Base-by-base conservation (phyloP, 2,888 invertebrate genomes). In the Strigamia maritima region DNA sequence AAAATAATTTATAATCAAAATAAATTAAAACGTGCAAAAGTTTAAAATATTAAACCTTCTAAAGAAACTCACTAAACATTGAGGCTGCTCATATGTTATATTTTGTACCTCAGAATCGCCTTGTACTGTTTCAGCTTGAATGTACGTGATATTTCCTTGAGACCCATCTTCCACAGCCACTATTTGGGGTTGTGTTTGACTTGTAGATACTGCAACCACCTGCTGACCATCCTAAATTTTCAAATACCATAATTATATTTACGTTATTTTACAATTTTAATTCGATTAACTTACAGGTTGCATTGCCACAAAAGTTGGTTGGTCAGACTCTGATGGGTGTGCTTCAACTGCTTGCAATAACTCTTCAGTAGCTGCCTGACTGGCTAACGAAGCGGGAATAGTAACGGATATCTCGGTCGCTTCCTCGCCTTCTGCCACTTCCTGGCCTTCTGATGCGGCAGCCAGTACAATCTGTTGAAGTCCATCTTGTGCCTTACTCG, bases 251-350 rank as follows among this genome's bases (percentile, higher is more conserved):
- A 38, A n/a, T n/a, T 38, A 44, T 44, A 14, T 44, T 75, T 22
- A 70, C 12, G 19, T n/a, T 22, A 93, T 84, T 94, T 94, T 85
- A 94, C 94, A 82, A 92, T 91, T 0, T 94, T 93, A 40, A 92
- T 89, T 85, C 93, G 1, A 12, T 49, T 49, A 70, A 70, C 79
- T 77, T 54, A 80, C 79, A 10, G 81, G 80, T 79, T 82, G 82
- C 81, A 82, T 81, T 12, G 82, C 81, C 24, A 82, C 82, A 80
- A 81, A 82, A 22, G 82, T 79, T 38, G 80, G 80, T 38, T 81
- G 81, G 8, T 82, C 81, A 28, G 80, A 77, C 24, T 77, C 70
- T 16, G 24, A 60, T 28, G 24, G 40, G 14, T 81, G 80, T 31
- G 79, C 80, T 77, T 81, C 79, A 10, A 81, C 81, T 4, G 80